A percentile compares a stretch with the other conserved stretches of the same genome.
These are phyloP conservation scores for Dendronephthya gigantea DNA, from an alignment of 64 coral and sea anemone genomes.

Conservation along the genomic window DNA sequence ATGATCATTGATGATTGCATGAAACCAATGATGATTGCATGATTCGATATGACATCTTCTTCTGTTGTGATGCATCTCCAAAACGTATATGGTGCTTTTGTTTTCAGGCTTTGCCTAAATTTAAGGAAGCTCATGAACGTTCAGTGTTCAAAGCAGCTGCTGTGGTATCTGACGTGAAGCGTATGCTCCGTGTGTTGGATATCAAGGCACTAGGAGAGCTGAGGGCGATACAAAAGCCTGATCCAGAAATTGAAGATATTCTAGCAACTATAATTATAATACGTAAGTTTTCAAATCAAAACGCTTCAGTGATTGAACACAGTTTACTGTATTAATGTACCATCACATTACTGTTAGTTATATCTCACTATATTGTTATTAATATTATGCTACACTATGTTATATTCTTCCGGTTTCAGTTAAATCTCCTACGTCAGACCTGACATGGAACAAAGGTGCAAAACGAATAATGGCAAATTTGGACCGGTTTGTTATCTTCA, in stretches of 20 bases:
- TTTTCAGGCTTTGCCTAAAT: conserved; percentile 70
- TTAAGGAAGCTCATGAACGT: conserved; percentile 82
- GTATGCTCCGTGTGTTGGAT: conserved; percentile 59
- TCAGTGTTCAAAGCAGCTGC: conserved; percentile 95
- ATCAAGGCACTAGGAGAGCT: conserved; percentile 58
- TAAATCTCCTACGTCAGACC: conserved; percentile 81
- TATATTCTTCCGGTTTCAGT: conserved; percentile 36
- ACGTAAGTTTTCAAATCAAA: conserved; percentile 25
- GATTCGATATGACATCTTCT: too few species aligned
- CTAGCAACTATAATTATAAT: conserved; percentile 90
- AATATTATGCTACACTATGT: neutral
- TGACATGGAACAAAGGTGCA: conserved; percentile 99
- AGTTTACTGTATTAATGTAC: too few species aligned
- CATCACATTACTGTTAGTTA: too few species aligned
- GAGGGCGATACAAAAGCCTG: conserved; percentile 86
- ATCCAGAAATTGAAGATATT: conserved; percentile 88
- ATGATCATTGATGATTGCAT: too few species aligned
- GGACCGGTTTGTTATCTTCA: conserved; percentile 50
- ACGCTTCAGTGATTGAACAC: too few species aligned
- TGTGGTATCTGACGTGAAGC: conserved; percentile 80
- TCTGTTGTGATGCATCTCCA: too few species aligned
- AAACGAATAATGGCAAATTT: conserved; percentile 97
- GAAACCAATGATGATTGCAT: too few species aligned
- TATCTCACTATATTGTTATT: too few species aligned
- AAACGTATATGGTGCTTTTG: neutral